Conservation (phyloP, 2,888 invertebrate species). For the Netelia melanura region DNA sequence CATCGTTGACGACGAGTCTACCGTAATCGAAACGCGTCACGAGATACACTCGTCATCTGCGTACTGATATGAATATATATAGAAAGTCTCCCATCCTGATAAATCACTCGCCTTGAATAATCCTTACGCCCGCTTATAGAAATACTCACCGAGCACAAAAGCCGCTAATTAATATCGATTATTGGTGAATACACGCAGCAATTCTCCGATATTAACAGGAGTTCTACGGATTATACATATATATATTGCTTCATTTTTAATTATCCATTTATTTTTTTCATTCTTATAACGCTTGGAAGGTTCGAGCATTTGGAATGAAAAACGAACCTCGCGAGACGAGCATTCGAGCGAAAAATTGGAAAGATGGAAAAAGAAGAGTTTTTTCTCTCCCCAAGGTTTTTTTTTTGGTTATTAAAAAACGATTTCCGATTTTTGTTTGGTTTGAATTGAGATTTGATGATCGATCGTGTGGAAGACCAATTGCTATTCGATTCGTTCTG, state of each 20-base stretch:
- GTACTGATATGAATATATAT: neutral
- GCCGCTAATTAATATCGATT: slow-evolving; percentile 43
- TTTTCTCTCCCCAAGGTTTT: no score
- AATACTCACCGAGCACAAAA: neutral
- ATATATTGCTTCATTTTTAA: neutral
- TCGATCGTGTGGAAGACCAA: no score
- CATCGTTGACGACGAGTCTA: slow-evolving; percentile 36
- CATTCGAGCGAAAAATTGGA: no score
- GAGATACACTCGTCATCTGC: slow-evolving; percentile 12
- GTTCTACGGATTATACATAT: neutral
- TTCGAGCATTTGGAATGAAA: no score
- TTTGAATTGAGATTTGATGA: no score
- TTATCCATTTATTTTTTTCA: no score
- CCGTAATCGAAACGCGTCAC: slow-evolving; percentile 36
- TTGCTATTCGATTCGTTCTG: no score
- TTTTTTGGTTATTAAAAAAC: no score
- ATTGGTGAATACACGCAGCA: slow-evolving; percentile 24
- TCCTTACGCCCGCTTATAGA: slow-evolving; percentile 9
- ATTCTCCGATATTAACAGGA: neutral
- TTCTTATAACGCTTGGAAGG: no score
- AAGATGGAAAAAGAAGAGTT: no score
- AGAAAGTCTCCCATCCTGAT: neutral
- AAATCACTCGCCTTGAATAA: slow-evolving; percentile 22
- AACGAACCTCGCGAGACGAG: no score
- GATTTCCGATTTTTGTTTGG: no score